Conservation (phyloP, 2,888 invertebrate genomes). For the Ormyrus pomaceus region DNA sequence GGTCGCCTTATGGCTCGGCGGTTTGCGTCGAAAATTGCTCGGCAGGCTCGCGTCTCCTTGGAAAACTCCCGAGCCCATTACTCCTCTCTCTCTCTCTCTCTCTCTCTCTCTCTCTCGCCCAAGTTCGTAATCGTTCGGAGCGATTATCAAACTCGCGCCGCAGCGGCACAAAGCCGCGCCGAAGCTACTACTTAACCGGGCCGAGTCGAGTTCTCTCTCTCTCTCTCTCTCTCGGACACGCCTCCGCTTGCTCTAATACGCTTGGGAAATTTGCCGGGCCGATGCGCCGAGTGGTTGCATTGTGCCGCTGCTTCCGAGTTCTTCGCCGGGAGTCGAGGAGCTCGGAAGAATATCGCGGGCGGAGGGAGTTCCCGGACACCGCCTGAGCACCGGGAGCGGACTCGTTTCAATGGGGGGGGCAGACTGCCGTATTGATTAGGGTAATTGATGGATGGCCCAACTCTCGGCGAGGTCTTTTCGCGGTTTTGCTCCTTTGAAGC, state of each 20-base stretch:
- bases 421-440: too few species aligned
- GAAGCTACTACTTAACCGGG: background rate
- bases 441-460: too few species aligned
- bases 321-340: too few species aligned
- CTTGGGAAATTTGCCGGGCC: constrained; percentile 18
- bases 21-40: background rate
- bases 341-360: too few species aligned
- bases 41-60: background rate
- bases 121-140: constrained; percentile 35
- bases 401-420: too few species aligned
- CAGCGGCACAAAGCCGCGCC: background rate
- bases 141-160: constrained; percentile 37
- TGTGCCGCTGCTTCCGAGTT: too few species aligned
- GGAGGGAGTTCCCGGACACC: too few species aligned
- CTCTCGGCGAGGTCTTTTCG: too few species aligned
- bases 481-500: too few species aligned
- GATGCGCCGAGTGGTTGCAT: background rate
- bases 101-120: background rate
- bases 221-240: background rate
- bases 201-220: background rate
- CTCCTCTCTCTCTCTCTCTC: background rate
- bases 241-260: background rate
- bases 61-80: constrained; percentile 12
- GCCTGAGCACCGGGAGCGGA: too few species aligned
- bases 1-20: background rate